Base-by-base conservation (phyloP, 53 echinoderm and acorn worm species). In the Patiria pectinifera region DNA sequence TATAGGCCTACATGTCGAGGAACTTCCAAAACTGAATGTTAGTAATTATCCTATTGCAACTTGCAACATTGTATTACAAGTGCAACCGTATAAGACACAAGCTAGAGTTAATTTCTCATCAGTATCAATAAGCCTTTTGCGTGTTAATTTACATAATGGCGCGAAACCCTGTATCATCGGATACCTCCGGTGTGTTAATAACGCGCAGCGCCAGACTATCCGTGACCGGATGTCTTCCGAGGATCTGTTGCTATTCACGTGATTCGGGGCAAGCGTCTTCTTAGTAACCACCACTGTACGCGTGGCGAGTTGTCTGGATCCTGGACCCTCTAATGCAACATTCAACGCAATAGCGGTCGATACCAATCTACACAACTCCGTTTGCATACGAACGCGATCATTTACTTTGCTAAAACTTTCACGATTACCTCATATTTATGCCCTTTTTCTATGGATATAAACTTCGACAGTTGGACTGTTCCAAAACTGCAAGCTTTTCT, bases 121-220 rank as follows among this genome's bases (percentile, higher is more conserved):
- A 35, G 35, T 35, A 35, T 35, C 53, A 8, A 6, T 59, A 62
- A 61, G 59, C 83, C 59, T 83, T 83, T 83, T 83, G 83, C 62
- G 60, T 83, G 83, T 83, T 23, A 23, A 83, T 62, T 62, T 49
- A 9, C 83, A 83, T 60, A 83, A 2, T 13, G 59, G 83, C 62
- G 18, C 62, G 62, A 22, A 83, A 83, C 83, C 62, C 83, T 83
- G 62, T 83, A 11, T 59, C 45, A 83, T 49, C 22, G 62, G 22
- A 53, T 49, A 23, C 0, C 48, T 21, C 83, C 4, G 22, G 19
- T 83, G 48, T 49, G n/a, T n/a, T n/a, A n/a, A n/a, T 61, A 59
- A 53, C 59, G 83, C 83, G 83, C 62, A 15, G 62, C 83, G 25
- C 83, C 83, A 60, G 83, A 83, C 83, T 83, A 58, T 83, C 59